Conservation (phyloP, 2,888 invertebrate genomes). For the Scaeva pyrastri region DNA sequence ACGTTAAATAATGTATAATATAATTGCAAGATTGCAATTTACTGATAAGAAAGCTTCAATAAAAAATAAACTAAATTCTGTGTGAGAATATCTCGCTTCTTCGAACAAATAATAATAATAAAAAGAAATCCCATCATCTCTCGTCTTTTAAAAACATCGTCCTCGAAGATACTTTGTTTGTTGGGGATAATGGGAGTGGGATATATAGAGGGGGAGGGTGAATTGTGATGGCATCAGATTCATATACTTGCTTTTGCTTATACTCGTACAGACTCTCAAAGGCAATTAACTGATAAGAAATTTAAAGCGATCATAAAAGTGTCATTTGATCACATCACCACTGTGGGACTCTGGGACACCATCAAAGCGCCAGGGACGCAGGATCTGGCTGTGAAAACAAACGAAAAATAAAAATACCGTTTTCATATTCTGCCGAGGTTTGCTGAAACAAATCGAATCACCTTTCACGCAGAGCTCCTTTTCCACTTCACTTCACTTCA, state of each 20-base stretch:
- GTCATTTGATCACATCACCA: slow-evolving; percentile 73
- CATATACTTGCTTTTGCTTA: slow-evolving; percentile 23
- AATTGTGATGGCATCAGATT: not conserved
- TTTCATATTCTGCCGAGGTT: slow-evolving; percentile 62
- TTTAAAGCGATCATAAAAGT: slow-evolving; percentile 75
- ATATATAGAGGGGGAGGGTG: not conserved
- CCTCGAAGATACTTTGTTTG: not conserved
- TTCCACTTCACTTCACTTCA: too few species aligned
- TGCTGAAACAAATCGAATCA: slow-evolving; percentile 41
- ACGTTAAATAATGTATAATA: slow-evolving; percentile 30
- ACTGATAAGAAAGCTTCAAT: slow-evolving; percentile 58
- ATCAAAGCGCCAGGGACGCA: too few species aligned
- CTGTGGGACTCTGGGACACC: not conserved
- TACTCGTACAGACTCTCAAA: slow-evolving; percentile 48
- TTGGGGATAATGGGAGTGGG: not conserved
- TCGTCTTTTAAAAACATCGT: slow-evolving; percentile 13
- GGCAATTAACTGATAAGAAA: slow-evolving; percentile 76
- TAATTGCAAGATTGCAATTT: slow-evolving; percentile 74
- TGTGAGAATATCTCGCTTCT: slow-evolving; percentile 11
- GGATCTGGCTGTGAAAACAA: not conserved
- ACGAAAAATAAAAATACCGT: slow-evolving; percentile 15
- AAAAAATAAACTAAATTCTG: slow-evolving; percentile 50
- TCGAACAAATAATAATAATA: slow-evolving; percentile 48
- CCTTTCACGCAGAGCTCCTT: slow-evolving; percentile 17
- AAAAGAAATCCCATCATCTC: slow-evolving; percentile 36